phyloP scores from a whole-genome alignment of 2,888 invertebrate genomes.

The Rhyacophila evoluta region DNA sequence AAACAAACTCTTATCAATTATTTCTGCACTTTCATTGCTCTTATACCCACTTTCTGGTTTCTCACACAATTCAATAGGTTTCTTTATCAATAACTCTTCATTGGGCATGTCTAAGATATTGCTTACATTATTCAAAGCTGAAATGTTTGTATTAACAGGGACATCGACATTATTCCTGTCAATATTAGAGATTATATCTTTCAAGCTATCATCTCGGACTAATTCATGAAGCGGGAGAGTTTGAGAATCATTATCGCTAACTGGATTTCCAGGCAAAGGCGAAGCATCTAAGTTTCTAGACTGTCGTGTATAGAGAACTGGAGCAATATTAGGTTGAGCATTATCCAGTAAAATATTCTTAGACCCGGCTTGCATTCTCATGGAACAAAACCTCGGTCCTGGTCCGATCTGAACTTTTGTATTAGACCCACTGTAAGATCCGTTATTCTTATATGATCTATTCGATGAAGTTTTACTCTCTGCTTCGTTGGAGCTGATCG shows the following conservation, averaged over 20 bases:
- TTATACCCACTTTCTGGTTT: slow-evolving; percentile 54
- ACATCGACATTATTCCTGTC: slow-evolving; percentile 5
- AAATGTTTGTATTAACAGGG: slow-evolving; percentile 20
- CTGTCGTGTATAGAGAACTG: slow-evolving; percentile 78
- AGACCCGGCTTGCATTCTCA: slow-evolving; percentile 81
- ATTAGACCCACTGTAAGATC: slow-evolving; percentile 67
- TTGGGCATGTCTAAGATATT: slow-evolving; percentile 53
- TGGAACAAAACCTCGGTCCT: slow-evolving; percentile 82
- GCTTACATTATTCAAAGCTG: slow-evolving; percentile 28
- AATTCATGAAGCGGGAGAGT: slow-evolving; percentile 67
- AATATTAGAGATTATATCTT: slow-evolving; percentile 60
- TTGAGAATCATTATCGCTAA: slow-evolving; percentile 57
- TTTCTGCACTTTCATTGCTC: slow-evolving; percentile 54
- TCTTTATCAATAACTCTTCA: slow-evolving; percentile 47
- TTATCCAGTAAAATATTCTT: slow-evolving; percentile 86
- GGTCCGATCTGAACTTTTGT: slow-evolving; percentile 65
- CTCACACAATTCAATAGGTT: slow-evolving; percentile 50
- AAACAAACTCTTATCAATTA: slow-evolving; percentile 52
- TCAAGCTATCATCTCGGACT: slow-evolving; percentile 61
- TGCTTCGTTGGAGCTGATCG: slow-evolving; percentile 66
- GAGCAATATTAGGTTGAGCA: slow-evolving; percentile 78
- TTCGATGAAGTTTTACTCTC: slow-evolving; percentile 67
- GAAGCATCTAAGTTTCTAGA: slow-evolving; percentile 66
- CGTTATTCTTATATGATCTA: slow-evolving; percentile 64
- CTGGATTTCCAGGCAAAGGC: slow-evolving; percentile 24